Percentiles rank a stretch among this genome's conserved stretches.
Evolutionary conservation across 2,113 vertebrate genomes (phyloP).

Genomic region (Laticauda laticaudata): DNA sequence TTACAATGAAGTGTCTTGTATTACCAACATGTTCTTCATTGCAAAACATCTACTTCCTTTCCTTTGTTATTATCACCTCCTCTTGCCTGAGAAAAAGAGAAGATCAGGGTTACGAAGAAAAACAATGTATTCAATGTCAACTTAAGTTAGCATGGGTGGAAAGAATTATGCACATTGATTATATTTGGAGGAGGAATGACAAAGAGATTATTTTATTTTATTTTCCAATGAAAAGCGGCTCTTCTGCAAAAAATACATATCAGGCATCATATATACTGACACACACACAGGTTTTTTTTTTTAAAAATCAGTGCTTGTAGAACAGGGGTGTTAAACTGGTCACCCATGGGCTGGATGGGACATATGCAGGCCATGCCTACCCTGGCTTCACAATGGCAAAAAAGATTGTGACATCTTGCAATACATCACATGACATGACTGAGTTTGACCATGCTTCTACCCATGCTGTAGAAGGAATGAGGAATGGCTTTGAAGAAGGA

Average conservation of each 20-base stretch:
- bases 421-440: too few relatives aligned
- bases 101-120: too few relatives aligned
- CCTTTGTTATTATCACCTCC: not conserved
- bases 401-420: too few relatives aligned
- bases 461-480: not conserved
- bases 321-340: too few relatives aligned
- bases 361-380: too few relatives aligned
- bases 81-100: not conserved
- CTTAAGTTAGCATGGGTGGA: not conserved
- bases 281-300: not conserved
- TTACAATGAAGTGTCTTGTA: not conserved
- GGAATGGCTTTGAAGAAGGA: not conserved
- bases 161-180: not conserved
- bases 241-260: not conserved
- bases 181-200: not conserved
- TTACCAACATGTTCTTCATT: not conserved
- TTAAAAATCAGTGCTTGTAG: not conserved
- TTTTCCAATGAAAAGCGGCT: not conserved
- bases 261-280: not conserved
- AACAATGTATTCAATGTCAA: not conserved
- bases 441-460: too few relatives aligned
- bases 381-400: too few relatives aligned
- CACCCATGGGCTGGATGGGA: too few relatives aligned
- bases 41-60: constrained; percentile 22
- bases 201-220: not conserved